A percentile compares a stretch with the other conserved stretches of the same genome.
These are phyloP conservation scores for Hippocampus mohnikei DNA, from an alignment of 2,113 vertebrate species.

Conservation along the genomic window DNA sequence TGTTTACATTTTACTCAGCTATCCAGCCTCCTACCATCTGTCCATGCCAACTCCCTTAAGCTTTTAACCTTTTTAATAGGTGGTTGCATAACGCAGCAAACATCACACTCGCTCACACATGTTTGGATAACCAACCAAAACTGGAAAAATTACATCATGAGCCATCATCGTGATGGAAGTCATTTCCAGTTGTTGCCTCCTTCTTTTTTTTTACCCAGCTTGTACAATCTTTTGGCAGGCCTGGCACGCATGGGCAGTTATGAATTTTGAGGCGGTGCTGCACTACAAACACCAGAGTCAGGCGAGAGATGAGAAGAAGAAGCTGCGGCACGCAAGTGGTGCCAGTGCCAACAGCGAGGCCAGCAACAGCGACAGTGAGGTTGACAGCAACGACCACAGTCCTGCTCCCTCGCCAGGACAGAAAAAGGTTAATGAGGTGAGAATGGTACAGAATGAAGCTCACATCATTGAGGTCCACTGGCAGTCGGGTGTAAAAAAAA, in stretches of 20 bases:
- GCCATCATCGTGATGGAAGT: slow-evolving; percentile 36
- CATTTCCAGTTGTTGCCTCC: slow-evolving; percentile 14
- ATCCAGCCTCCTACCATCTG: slow-evolving; percentile 8
- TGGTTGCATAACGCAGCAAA: slow-evolving; percentile 32
- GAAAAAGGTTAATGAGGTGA: slow-evolving; percentile 91
- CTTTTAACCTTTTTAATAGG: slow-evolving; percentile 30
- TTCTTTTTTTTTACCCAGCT: slow-evolving; percentile 10
- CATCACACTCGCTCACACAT: slow-evolving; percentile 21
- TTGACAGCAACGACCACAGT: slow-evolving; percentile 87
- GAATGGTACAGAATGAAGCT: background rate
- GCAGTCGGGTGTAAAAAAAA: too few relatives aligned
- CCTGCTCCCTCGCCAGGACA: slow-evolving; percentile 89
- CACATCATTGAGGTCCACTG: background rate
- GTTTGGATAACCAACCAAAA: slow-evolving; percentile 25
- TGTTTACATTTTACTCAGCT: slow-evolving; percentile 1
- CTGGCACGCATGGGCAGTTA: slow-evolving; percentile 98
- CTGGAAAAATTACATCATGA: slow-evolving; percentile 32
- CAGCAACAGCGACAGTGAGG: slow-evolving; percentile 94
- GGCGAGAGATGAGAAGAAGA: slow-evolving; percentile 91
- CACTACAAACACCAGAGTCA: slow-evolving; percentile 98
- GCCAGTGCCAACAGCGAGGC: slow-evolving; percentile 87
- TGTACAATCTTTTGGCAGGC: slow-evolving; percentile 73
- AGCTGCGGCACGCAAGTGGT: slow-evolving; percentile 83
- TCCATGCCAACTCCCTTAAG: slow-evolving; percentile 13
- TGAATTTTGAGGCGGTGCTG: slow-evolving; percentile 98